Evolutionary conservation across 2,888 invertebrate species (phyloP), one percentile per base, ranked within the genome.

Genomic region (Drosophila recens): DNA sequence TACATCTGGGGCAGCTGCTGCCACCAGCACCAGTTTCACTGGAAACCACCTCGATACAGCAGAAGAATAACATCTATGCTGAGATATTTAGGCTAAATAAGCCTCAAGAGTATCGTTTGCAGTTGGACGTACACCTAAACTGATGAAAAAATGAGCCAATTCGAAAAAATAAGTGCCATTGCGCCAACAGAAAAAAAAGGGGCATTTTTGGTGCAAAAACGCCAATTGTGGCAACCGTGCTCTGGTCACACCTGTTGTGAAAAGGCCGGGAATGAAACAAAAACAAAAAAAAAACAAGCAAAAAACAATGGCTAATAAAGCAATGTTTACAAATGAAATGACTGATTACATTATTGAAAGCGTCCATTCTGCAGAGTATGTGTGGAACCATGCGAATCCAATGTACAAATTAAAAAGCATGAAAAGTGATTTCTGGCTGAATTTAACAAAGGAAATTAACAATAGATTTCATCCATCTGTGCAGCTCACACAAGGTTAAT

Each of bases 1-100:
- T 70, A 1, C 67, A 87, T 20, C 20, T 92, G 13, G 72, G 69
- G 0, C 45, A 79, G 23, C 30, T 72, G 6, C 10, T 79, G 5
- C 68, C 77, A 0, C 34, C 23, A 42, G 2, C 27, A 27, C 5
- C n/a, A 1, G 42, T 10, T 0, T 0, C 5, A 15, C 20, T 36
- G 0, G 40, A 64, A 10, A 11, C 10, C 6, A 0, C 1, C 1
- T 9, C 23, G 3, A 11, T 10, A 0, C 20, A 20, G 3, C 38
- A 59, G 0, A 59, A 46, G 5, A 48, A 34, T 3, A 89, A 90
- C 66, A 79, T 91, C 6, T 91, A 82, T 63, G 64, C 71, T 0
- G 92, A 91, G 34, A 82, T 92, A 38, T 62, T 87, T 3, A 62
- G 69, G 2, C 66, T 92, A 0, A 74, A 85, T 57, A 79, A 87